phyloP scores from a whole-genome alignment of 2,797 vertebrate species.

The Protonibea diacanthus region DNA sequence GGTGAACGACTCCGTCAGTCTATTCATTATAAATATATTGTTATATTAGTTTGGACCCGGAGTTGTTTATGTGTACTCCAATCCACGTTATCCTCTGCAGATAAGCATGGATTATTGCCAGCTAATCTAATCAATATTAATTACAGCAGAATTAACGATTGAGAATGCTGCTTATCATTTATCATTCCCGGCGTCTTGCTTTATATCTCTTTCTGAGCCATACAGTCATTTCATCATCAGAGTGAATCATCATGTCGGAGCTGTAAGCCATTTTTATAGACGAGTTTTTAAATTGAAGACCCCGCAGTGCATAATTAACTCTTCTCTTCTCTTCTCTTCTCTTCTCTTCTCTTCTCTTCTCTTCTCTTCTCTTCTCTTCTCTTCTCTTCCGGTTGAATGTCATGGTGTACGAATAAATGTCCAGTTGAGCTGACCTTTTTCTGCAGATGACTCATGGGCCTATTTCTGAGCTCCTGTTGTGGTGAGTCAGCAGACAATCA shows the following conservation, averaged over 20 bases:
- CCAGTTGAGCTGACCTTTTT: slow-evolving; percentile 68
- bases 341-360: slow-evolving; percentile 15
- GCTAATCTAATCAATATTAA: slow-evolving; percentile 77
- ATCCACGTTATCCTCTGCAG: slow-evolving; percentile 52
- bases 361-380: neutral
- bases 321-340: slow-evolving; percentile 11
- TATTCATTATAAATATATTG: slow-evolving; percentile 48
- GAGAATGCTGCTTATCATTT: slow-evolving; percentile 48
- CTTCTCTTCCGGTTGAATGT: slow-evolving; percentile 11
- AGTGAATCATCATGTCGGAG: slow-evolving; percentile 7
- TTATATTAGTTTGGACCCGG: slow-evolving; percentile 57
- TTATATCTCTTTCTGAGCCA: slow-evolving; percentile 33
- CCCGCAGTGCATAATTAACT: slow-evolving; percentile 15
- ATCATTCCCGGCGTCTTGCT: slow-evolving; percentile 28
- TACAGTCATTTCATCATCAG: slow-evolving; percentile 38
- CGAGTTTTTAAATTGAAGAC: slow-evolving; percentile 26
- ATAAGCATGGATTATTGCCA: slow-evolving; percentile 56
- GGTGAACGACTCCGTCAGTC: slow-evolving; percentile 25
- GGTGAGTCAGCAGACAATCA: slow-evolving; percentile 74
- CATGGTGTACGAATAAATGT: slow-evolving; percentile 41
- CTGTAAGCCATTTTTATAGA: slow-evolving; percentile 4
- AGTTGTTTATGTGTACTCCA: slow-evolving; percentile 52
- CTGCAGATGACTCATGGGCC: slow-evolving; percentile 67
- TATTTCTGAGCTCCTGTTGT: slow-evolving; percentile 51
- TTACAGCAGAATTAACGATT: slow-evolving; percentile 62